Evolutionary conservation across 2,113 vertebrate species (phyloP).

Genomic region (Heterotilapia buettikoferi): DNA sequence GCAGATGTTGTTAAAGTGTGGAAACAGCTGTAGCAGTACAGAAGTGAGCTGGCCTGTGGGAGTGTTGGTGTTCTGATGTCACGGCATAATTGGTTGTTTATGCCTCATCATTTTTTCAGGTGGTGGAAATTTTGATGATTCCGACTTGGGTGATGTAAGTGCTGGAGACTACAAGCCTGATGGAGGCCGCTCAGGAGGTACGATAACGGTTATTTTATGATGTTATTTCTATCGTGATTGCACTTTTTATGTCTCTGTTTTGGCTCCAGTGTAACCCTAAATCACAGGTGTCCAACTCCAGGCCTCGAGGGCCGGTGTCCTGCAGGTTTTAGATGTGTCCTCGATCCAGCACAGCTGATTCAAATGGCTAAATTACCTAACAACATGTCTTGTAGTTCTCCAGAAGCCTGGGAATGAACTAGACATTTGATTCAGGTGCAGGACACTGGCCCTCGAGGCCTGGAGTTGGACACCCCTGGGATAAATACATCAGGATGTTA

Average conservation of each 20-base stretch:
- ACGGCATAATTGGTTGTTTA: background rate
- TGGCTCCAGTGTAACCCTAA: background rate
- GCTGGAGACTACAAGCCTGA: constrained; percentile 54
- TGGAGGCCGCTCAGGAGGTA: constrained; percentile 24
- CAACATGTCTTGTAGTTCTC: background rate
- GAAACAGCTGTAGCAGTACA: accelerated
- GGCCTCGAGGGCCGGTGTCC: accelerated
- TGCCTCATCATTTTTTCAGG: constrained; percentile 6
- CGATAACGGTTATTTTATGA: background rate
- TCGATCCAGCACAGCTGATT: background rate
- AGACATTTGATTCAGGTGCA: background rate
- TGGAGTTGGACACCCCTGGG: background rate
- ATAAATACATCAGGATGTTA: background rate
- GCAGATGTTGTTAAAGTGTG: background rate
- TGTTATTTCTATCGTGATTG: accelerated
- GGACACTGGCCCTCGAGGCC: too few species aligned
- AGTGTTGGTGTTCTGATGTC: background rate
- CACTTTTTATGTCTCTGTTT: accelerated
- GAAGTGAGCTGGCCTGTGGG: background rate
- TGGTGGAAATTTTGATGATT: constrained; percentile 37
- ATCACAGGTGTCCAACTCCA: background rate
- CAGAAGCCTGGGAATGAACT: background rate
- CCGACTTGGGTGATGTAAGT: background rate
- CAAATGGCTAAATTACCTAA: background rate
- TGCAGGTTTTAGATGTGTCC: background rate